Conservation (phyloP, 2,113 vertebrate genomes). For the Conger conger region DNA sequence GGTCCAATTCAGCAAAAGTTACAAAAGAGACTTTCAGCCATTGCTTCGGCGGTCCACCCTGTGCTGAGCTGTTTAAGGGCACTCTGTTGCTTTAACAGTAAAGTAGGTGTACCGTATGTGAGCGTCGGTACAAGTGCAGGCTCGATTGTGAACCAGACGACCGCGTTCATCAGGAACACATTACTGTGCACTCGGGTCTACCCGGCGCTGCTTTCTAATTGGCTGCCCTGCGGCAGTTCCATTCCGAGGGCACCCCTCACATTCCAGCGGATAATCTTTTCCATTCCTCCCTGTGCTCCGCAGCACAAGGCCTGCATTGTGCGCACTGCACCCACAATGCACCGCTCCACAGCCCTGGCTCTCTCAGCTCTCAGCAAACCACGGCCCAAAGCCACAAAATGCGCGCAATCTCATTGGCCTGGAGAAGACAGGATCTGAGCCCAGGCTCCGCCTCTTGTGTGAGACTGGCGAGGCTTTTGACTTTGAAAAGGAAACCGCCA, state of each 20-base stretch:
- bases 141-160: constrained; percentile 39
- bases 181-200: constrained; percentile 35
- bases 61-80: constrained; percentile 11
- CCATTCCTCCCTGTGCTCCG: constrained; percentile 42
- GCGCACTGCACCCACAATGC: constrained; percentile 18
- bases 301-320: constrained; percentile 46
- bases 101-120: constrained; percentile 30
- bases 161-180: constrained; percentile 56
- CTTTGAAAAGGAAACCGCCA: constrained; percentile 16
- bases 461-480: not conserved
- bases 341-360: not conserved
- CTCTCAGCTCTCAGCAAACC: not conserved
- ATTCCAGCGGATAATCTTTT: constrained; percentile 59
- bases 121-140: constrained; percentile 23
- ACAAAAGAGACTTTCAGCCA: not conserved
- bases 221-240: constrained; percentile 39
- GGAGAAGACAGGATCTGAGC: not conserved
- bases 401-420: not conserved
- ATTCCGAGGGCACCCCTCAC: constrained; percentile 51
- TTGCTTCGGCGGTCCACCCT: constrained; percentile 14
- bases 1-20: not conserved
- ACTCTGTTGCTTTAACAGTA: constrained; percentile 38
- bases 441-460: not conserved
- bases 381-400: not conserved
- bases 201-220: constrained; percentile 39